phyloP scores from a whole-genome alignment of 1,140 invertebrate genomes.

The Babylonia areolata region DNA sequence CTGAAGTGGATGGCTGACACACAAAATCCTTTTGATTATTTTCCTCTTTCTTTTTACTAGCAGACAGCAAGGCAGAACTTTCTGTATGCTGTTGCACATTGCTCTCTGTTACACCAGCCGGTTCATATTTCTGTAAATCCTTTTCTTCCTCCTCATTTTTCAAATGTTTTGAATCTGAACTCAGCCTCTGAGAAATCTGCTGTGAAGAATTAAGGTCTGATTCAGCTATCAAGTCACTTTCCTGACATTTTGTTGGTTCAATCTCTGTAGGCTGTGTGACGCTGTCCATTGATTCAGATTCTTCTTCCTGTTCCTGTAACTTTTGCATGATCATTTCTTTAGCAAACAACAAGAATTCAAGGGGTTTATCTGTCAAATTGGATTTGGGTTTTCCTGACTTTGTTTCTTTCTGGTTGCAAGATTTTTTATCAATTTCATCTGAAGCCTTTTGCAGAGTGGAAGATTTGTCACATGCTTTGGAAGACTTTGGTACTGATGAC shows the following conservation, averaged over 20 bases:
- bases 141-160: neutral
- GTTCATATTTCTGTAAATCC: too few relatives aligned
- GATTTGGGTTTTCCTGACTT: neutral
- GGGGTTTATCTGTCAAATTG: conserved; percentile 14
- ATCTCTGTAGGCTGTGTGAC: too few relatives aligned
- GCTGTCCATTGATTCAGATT: neutral
- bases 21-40: too few relatives aligned
- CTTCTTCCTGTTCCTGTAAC: conserved; percentile 9
- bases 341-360: conserved; percentile 20
- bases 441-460: neutral
- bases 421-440: neutral
- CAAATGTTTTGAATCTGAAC: neutral
- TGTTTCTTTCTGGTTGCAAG: neutral
- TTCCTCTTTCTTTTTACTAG: too few relatives aligned
- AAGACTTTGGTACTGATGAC: neutral
- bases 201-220: neutral
- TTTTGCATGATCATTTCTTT: conserved; percentile 29
- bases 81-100: too few relatives aligned
- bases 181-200: neutral
- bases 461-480: too few relatives aligned
- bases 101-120: too few relatives aligned
- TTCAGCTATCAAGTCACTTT: neutral
- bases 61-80: too few relatives aligned
- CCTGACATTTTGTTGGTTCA: neutral
- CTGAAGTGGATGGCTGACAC: too few relatives aligned